Conservation (phyloP, 2,113 vertebrate genomes). For the Gorsachius goisagi region DNA sequence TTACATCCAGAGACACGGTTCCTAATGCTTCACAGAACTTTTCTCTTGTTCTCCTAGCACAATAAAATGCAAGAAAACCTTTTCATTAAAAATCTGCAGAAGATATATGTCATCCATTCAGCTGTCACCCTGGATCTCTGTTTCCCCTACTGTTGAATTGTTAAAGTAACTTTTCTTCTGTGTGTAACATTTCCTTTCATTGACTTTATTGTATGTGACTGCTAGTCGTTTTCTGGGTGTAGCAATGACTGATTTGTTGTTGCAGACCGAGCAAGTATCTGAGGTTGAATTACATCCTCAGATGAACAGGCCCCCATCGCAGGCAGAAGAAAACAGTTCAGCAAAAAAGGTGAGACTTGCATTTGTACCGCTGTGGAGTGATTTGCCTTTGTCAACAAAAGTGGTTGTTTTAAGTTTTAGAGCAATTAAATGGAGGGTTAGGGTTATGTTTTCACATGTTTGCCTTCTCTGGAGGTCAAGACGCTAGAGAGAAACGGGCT, state of each 20-base stretch:
- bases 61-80: background rate
- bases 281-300: conserved; percentile 75
- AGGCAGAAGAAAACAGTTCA: conserved; percentile 78
- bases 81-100: conserved; percentile 10
- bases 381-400: background rate
- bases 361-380: background rate
- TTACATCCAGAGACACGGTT: background rate
- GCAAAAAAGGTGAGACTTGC: conserved; percentile 81
- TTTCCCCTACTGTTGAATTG: conserved; percentile 7
- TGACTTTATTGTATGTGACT: conserved; percentile 32
- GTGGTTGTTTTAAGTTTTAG: background rate
- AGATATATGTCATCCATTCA: background rate
- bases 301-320: conserved; percentile 63
- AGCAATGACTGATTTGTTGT: conserved; percentile 63
- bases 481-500: background rate
- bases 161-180: conserved; percentile 46
- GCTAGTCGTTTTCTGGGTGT: conserved; percentile 19
- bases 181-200: conserved; percentile 13
- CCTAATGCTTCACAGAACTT: background rate
- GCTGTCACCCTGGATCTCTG: background rate
- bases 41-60: background rate
- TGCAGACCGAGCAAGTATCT: conserved; percentile 80
- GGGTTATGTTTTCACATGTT: conserved; percentile 10
- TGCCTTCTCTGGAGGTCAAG: conserved; percentile 35
- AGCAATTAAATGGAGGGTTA: background rate